Base-by-base conservation (phyloP, 2,797 vertebrate species). In the Dryobates pubescens region DNA sequence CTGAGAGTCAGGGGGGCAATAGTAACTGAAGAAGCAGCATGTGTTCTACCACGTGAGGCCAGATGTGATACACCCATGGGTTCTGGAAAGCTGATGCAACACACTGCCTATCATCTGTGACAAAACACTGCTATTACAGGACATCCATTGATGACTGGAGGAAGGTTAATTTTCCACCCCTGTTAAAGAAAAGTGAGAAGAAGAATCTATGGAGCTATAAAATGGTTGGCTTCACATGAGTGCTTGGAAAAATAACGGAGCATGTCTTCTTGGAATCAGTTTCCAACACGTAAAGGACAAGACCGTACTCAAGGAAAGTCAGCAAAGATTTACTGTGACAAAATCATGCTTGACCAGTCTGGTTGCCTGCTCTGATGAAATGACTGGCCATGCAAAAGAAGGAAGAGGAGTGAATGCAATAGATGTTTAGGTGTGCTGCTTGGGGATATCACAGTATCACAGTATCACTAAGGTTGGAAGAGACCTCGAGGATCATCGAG, bases 181-280 rank as follows among this genome's bases (percentile, higher is more conserved):
- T 38, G 75, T 18, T 70, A 47, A 74, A 77, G 36, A 73, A 75
- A 62, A 86, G 29, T 10, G 34, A 70, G 56, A n/a, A 86, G 43
- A 4, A 69, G 4, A 54, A 69, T 69, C 53, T 51, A 65, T 53
- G 38, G 58, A 92, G 79, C 49, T 24, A 27, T 51, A 67, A 9
- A 58, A 45, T 17, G n/a, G 53, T 23, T 73, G 57, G n/a, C 63
- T 80, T 95, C 91, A 94, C 85, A 88, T 92, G 89, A 77, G 85
- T 93, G 72, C 87, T 89, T 77, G 87, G 92, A 77, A 94, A 95
- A 92, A 93, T 45, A 0, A 4, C 38, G 36, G 82, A 91, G 62
- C 70, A 89, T 78, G 82, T 92, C 89, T 94, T 95, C 88, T 93
- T 91, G 88, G 91, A 93, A 96, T 82, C 69, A 85, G 90, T 89